A percentile compares a stretch with the other conserved stretches of the same genome.
phyloP scores from a whole-genome alignment of 2,113 vertebrate genomes.

The Lycocorax pyrrhopterus region DNA sequence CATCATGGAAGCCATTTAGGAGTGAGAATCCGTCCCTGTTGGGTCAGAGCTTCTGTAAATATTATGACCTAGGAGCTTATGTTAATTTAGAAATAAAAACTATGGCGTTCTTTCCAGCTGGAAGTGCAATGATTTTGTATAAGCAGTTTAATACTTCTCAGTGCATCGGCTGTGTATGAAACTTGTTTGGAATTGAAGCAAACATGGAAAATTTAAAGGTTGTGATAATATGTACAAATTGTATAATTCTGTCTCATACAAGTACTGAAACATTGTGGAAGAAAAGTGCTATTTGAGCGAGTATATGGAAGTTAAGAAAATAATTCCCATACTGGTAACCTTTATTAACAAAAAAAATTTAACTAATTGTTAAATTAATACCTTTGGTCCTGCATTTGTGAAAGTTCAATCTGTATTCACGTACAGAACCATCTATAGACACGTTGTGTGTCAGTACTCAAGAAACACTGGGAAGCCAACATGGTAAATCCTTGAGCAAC shows the following conservation, averaged over 20 bases:
- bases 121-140: background rate
- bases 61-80: conserved; percentile 10
- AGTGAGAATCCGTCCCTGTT: background rate
- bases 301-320: background rate
- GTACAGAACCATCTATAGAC: background rate
- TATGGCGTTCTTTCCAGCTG: background rate
- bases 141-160: conserved; percentile 11
- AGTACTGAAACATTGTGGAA: background rate
- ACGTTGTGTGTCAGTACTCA: background rate
- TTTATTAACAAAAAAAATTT: background rate
- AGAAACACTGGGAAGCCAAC: background rate
- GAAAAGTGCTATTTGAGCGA: background rate
- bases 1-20: background rate
- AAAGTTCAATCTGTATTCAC: background rate
- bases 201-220: background rate
- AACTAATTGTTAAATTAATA: background rate
- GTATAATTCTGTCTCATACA: background rate
- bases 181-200: background rate
- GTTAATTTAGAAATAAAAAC: conserved; percentile 10
- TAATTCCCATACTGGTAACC: background rate
- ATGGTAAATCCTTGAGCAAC: background rate
- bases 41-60: conserved; percentile 15
- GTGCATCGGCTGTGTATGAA: background rate
- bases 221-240: background rate
- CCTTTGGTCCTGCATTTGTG: background rate